Evolutionary conservation across 2,113 vertebrate species (phyloP), one percentile per base, ranked within the genome.

Genomic region (Actinemys pallida): DNA sequence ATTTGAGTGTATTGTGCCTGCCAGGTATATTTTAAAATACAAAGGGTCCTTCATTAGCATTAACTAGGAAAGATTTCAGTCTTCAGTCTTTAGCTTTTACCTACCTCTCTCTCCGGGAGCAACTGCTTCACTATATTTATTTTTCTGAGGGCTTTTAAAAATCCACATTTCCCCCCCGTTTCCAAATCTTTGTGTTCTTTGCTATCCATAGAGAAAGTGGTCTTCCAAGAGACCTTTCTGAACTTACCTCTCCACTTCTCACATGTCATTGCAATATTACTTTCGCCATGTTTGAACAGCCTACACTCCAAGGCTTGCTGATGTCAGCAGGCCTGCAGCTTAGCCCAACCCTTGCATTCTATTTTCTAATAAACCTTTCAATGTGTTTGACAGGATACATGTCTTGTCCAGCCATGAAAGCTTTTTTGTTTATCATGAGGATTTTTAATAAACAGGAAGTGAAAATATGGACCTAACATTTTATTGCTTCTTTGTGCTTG

Each of bases 331-430:
- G 84, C 92, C 52, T 45, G 89, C 50, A 88, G 82, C 87, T 84
- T 91, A 93, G 85, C 47, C 83, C 96, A 85, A 91, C 2, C 6
- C 85, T 93, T 14, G 11, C 93, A 90, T 86, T 31, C 3, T 89
- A 83, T 97, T 86, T 87, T 75, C 81, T 35, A 93, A 91, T 86
- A 87, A 94, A 95, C 76, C 90, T 90, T 91, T 95, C 94, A 95
- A 59, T 96, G 94, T 78, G 49, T 94, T 91, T 97, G 95, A 97
- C 96, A 97, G 10, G 16, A 97, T 47, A 86, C 95, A 96, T 95
- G 89, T 91, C 96, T 96, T 62, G 87, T 90, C 93, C 90, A 93
- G 81, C 87, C 92, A 87, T 81, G 84, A 96, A 97, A 96, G 93
- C 86, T 72, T 92, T 96, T 97, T 86, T 97, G 96, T 97, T 97